Percentiles rank a stretch among this genome's conserved stretches.
phyloP scores from a whole-genome alignment of 2,797 vertebrate species.

The Brotula barbata region DNA sequence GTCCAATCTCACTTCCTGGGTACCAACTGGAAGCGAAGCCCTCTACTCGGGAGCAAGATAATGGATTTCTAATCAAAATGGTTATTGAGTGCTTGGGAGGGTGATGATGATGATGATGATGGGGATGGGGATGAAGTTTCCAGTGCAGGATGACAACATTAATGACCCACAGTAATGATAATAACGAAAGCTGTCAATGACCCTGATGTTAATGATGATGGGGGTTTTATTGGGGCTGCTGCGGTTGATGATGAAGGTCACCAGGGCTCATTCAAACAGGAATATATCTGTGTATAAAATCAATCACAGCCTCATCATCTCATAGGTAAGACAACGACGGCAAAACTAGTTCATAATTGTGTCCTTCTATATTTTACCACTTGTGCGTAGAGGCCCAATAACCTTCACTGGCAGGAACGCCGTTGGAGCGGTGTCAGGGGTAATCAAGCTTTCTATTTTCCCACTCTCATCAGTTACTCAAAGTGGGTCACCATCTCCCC shows the following conservation, averaged over 20 bases:
- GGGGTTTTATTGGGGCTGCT: slow-evolving; percentile 36
- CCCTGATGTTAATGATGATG: slow-evolving; percentile 40
- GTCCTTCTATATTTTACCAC: slow-evolving; percentile 72
- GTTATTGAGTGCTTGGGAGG: slow-evolving; percentile 10
- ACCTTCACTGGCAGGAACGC: slow-evolving; percentile 72
- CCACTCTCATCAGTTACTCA: slow-evolving; percentile 75
- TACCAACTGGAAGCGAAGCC: no score
- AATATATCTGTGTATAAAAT: slow-evolving; percentile 18
- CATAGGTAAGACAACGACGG: slow-evolving; percentile 39
- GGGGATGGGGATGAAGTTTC: no score
- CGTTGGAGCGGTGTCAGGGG: slow-evolving; percentile 71
- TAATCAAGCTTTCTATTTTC: slow-evolving; percentile 82
- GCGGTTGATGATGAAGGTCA: slow-evolving; percentile 34
- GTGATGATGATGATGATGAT: slow-evolving; percentile 10
- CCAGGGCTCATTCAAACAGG: slow-evolving; percentile 19
- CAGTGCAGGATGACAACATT: slow-evolving; percentile 13
- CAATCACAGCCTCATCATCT: slow-evolving; percentile 30
- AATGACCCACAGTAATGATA: slow-evolving; percentile 29
- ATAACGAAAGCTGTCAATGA: slow-evolving; percentile 38
- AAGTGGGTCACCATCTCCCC: slow-evolving; percentile 74
- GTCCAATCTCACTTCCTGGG: no score
- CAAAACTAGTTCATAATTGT: slow-evolving; percentile 57
- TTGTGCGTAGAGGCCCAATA: slow-evolving; percentile 58
- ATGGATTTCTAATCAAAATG: slow-evolving; percentile 38
- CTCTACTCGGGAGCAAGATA: not conserved